Evolutionary conservation across 2,113 vertebrate genomes (phyloP), one percentile per base, ranked within the genome.

Genomic region (Chaetura pelagica): DNA sequence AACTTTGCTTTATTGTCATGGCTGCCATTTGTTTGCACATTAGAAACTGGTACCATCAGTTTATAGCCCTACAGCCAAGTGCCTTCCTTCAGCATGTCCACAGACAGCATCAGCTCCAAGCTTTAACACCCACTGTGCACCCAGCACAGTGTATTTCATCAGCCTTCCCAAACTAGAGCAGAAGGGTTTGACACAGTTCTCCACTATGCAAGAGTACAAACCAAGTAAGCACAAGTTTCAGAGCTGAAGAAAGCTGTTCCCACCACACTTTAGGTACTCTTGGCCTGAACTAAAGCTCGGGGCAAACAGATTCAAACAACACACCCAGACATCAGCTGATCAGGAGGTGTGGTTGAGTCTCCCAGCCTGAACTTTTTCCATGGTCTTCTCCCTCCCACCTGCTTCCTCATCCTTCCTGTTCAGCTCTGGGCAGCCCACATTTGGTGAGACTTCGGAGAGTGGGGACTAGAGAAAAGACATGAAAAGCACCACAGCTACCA

Each of bases 101-200:
- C 6, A 48, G 48, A 24, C 27, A 51, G 0, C 17, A 73, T 38
- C 58, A 59, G 61, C 57, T 79, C 61, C 44, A 59, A 29, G 24
- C 27, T 46, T n/a, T 32, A 22, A 23, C 0, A 30, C 9, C 4
- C 23, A 0, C 27, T 0, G 11, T 12, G n/a, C 2, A 1, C 42
- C 42, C 4, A 0, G 24, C n/a, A 14, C 22, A 0, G 3, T 4
- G 27, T 11, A 9, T 21, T 40, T 21, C 61, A 22, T 21, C 35
- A 35, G n/a, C 20, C 29, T n/a, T 12, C 5, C 71, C n/a, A 6
- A 12, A 6, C 7, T 30, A 15, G n/a, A 48, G 61, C 87, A 63
- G 18, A 3, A n/a, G 59, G 27, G 27, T 20, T 10, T 49, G 15
- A 15, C 46, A 34, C 51, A 19, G 6, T 15, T 87, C 71, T 22